These are phyloP conservation scores for Biston stratarius DNA, from an alignment of 2,888 invertebrate species.

Conservation along the genomic window DNA sequence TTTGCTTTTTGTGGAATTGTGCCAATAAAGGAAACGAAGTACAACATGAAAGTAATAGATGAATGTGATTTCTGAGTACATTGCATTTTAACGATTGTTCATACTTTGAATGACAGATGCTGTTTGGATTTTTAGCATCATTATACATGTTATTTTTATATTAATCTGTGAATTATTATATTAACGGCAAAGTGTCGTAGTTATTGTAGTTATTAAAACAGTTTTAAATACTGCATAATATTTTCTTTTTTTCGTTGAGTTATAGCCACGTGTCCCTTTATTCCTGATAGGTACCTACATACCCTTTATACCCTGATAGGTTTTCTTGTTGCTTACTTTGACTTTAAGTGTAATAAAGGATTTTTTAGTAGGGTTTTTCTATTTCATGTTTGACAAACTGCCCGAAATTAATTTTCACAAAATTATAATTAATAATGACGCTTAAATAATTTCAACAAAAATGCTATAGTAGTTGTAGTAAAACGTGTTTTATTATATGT, in stretches of 20 bases:
- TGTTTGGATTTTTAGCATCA: constrained; percentile 17
- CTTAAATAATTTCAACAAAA: too few species aligned
- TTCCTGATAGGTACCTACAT: too few species aligned
- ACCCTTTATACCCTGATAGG: too few species aligned
- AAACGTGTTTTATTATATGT: too few species aligned
- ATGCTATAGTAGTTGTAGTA: too few species aligned
- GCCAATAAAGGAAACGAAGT: constrained; percentile 35
- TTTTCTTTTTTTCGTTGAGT: constrained; percentile 5
- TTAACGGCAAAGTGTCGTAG: constrained; percentile 17
- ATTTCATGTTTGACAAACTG: too few species aligned
- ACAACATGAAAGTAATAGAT: constrained; percentile 19
- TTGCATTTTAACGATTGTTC: constrained; percentile 18
- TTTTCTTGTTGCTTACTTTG: too few species aligned
- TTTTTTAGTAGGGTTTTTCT: too few species aligned
- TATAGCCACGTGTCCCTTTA: too few species aligned
- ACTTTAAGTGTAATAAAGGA: too few species aligned
- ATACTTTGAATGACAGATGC: constrained; percentile 15
- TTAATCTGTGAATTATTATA: constrained; percentile 24
- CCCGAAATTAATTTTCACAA: too few species aligned
- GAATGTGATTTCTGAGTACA: constrained; percentile 13
- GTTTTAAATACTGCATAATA: constrained; percentile 14
- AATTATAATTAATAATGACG: too few species aligned
- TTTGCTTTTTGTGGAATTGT: constrained; percentile 33
- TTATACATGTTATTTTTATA: constrained; percentile 24
- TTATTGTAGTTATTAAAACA: constrained; percentile 19